These are phyloP conservation scores for Vireo griseus DNA, from an alignment of 2,797 vertebrate species.

Conservation along the genomic window DNA sequence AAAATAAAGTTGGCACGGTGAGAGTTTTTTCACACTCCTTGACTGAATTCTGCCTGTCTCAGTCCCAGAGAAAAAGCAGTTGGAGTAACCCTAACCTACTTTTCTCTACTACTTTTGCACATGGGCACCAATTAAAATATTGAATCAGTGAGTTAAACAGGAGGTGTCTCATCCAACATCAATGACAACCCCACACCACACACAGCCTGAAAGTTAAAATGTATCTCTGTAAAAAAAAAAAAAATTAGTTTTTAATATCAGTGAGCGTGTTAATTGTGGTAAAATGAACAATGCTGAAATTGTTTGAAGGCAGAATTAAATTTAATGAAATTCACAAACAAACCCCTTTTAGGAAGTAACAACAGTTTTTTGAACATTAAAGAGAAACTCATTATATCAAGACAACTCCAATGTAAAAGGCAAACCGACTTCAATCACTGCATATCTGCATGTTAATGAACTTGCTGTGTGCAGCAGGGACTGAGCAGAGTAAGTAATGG, in stretches of 20 bases:
- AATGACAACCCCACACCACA: slow-evolving; percentile 48
- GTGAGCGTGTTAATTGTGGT: slow-evolving; percentile 76
- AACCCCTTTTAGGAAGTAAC: slow-evolving; percentile 80
- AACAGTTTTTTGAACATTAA: slow-evolving; percentile 82
- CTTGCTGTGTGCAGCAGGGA: slow-evolving; percentile 71
- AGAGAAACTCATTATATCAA: slow-evolving; percentile 81
- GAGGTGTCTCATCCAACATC: slow-evolving; percentile 62
- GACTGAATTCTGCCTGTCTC: not conserved
- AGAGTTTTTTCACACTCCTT: not conserved
- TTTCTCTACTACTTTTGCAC: slow-evolving; percentile 59
- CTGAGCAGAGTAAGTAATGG: slow-evolving; percentile 62
- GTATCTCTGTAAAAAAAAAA: slow-evolving; percentile 33
- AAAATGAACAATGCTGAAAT: slow-evolving; percentile 77
- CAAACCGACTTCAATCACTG: slow-evolving; percentile 79
- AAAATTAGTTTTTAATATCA: slow-evolving; percentile 63
- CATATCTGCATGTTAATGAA: slow-evolving; percentile 83
- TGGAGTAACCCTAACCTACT: slow-evolving; percentile 48
- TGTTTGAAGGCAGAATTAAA: slow-evolving; percentile 80
- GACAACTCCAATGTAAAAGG: slow-evolving; percentile 79
- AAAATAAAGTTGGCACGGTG: not conserved
- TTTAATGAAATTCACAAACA: slow-evolving; percentile 84
- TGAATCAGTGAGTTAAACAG: slow-evolving; percentile 63
- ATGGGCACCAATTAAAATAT: slow-evolving; percentile 63
- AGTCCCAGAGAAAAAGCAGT: not conserved
- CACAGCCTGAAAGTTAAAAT: slow-evolving; percentile 60